phyloP scores from a whole-genome alignment of 1,140 invertebrate genomes.

The Temnothorax curvispinosus region DNA sequence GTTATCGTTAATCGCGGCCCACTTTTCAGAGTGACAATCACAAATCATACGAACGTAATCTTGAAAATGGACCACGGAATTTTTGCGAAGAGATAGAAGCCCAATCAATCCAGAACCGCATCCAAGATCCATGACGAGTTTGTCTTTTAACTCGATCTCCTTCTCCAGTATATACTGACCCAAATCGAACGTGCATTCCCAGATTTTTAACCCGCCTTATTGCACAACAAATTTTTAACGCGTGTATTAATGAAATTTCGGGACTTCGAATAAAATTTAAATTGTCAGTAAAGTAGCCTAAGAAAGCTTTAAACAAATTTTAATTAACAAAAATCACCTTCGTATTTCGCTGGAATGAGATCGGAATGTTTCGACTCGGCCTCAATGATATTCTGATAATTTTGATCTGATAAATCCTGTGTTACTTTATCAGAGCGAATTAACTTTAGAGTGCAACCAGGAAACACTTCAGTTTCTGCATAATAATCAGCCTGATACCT shows the following conservation, averaged over 20 bases:
- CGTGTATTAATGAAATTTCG: constrained; percentile 56
- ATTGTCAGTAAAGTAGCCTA: not conserved
- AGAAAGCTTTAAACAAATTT: not conserved
- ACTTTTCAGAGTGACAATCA: not conserved
- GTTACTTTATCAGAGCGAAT: constrained; percentile 82
- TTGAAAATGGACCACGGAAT: constrained; percentile 92
- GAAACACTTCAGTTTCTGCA: constrained; percentile 73
- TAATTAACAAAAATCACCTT: constrained; percentile 86
- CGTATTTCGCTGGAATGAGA: constrained; percentile 90
- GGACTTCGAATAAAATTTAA: constrained; percentile 7
- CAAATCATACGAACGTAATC: constrained; percentile 92
- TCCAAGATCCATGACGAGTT: constrained; percentile 92
- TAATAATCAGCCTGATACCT: constrained; percentile 66
- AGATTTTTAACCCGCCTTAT: constrained; percentile 94
- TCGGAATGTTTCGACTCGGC: constrained; percentile 91
- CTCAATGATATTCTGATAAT: constrained; percentile 84
- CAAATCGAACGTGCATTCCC: constrained; percentile 95
- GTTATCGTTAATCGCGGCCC: constrained; percentile 72
- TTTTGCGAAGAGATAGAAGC: constrained; percentile 89
- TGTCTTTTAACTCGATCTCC: constrained; percentile 84
- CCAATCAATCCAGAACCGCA: constrained; percentile 95
- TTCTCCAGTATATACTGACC: constrained; percentile 87
- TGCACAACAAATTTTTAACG: constrained; percentile 21
- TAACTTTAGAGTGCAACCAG: constrained; percentile 85
- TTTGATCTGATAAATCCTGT: constrained; percentile 78